These are phyloP conservation scores for Adelognathus sp. DNA, from an alignment of 2,888 invertebrate species.

Conservation along the genomic window DNA sequence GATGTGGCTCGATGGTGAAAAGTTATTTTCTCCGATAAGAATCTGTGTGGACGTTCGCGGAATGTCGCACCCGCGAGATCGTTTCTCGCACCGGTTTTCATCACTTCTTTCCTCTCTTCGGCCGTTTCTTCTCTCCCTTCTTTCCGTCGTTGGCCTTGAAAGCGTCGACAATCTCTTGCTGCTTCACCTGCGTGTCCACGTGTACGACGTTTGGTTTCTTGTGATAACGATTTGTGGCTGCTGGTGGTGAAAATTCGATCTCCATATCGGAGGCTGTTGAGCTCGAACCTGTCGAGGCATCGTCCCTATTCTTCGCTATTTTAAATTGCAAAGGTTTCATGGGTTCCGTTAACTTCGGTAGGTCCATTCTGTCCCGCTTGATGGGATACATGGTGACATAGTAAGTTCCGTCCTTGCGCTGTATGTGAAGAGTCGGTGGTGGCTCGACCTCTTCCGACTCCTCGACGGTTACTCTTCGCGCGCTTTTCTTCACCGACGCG, in stretches of 20 bases:
- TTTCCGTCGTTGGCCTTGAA: conserved; percentile 59
- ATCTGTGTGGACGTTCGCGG: neutral
- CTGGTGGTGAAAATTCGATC: conserved; percentile 79
- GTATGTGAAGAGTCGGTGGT: conserved; percentile 77
- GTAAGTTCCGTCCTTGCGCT: conserved; percentile 77
- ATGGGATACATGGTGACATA: conserved; percentile 80
- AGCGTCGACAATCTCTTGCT: conserved; percentile 75
- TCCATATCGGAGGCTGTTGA: conserved; percentile 79
- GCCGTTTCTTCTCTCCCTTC: conserved; percentile 58
- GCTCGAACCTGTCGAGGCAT: conserved; percentile 70
- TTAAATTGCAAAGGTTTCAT: conserved; percentile 79
- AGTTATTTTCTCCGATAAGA: neutral
- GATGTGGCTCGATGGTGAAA: neutral
- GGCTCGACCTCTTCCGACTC: conserved; percentile 66
- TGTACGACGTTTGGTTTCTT: conserved; percentile 77
- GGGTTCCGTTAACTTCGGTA: conserved; percentile 69
- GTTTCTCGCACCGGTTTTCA: neutral
- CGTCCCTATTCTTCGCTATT: conserved; percentile 74
- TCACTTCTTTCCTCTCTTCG: conserved; percentile 51
- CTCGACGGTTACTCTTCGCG: conserved; percentile 49
- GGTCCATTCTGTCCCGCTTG: conserved; percentile 68
- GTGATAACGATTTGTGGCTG: conserved; percentile 73
- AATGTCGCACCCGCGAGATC: neutral
- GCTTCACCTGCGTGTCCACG: conserved; percentile 77
- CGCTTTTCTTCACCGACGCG: conserved; percentile 60